phyloP scores from a whole-genome alignment of 1,140 invertebrate species.

The Phymorhynchus buccinoides region DNA sequence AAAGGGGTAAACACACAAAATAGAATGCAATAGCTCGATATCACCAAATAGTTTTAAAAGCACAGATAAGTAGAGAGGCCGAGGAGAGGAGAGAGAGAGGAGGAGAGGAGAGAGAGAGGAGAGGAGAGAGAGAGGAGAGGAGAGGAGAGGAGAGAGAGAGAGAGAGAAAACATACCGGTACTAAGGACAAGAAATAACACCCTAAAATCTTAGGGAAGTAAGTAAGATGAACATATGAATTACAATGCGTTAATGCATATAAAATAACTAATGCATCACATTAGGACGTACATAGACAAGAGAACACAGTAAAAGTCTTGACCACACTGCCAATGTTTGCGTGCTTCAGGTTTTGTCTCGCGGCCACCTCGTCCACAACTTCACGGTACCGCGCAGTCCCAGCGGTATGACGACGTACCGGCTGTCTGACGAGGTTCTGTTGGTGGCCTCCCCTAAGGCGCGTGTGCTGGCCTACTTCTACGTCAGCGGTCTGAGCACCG shows the following conservation, averaged over 20 bases:
- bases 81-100: not conserved
- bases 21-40: too few relatives aligned
- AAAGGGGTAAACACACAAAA: too few relatives aligned
- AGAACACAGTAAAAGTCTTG: too few relatives aligned
- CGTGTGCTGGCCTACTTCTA: slow-evolving; percentile 30
- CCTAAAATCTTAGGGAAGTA: too few relatives aligned
- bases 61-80: not conserved
- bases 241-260: too few relatives aligned
- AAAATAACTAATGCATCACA: too few relatives aligned
- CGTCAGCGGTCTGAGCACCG: too few relatives aligned
- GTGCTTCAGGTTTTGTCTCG: not conserved
- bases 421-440: slow-evolving; percentile 4
- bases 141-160: not conserved
- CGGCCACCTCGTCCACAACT: slow-evolving; percentile 30
- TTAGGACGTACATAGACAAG: too few relatives aligned
- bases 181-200: too few relatives aligned
- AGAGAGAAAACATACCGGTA: not conserved
- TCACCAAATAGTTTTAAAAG: too few relatives aligned
- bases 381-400: not conserved
- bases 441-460: not conserved
- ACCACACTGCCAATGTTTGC: too few relatives aligned
- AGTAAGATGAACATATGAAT: too few relatives aligned
- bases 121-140: not conserved
- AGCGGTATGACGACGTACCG: not conserved
- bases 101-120: not conserved